Percentiles rank a stretch among this genome's conserved stretches.
Conservation (phyloP, 2,113 vertebrate genomes). For the Heterotis niloticus region DNA sequence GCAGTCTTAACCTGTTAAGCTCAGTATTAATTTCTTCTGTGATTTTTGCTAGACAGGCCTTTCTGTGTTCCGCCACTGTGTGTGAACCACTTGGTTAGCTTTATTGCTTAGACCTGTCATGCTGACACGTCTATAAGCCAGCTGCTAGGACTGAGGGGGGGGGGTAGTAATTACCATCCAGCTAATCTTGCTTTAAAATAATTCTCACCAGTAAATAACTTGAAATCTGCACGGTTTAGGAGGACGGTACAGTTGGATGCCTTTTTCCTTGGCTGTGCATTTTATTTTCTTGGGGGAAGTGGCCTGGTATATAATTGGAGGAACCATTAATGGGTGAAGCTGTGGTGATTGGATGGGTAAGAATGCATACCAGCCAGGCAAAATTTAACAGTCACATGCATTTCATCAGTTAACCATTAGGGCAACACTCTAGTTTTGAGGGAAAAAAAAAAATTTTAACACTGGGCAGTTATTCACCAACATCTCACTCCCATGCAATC, state of each 20-base stretch:
- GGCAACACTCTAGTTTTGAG: neutral
- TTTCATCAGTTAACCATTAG: neutral
- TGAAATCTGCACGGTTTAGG: neutral
- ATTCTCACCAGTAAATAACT: constrained; percentile 3
- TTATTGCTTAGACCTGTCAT: constrained; percentile 34
- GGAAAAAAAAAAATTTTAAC: constrained; percentile 21
- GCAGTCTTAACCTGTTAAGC: too few species aligned
- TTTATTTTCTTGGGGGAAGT: too few species aligned
- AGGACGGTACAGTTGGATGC: neutral
- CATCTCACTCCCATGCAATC: too few species aligned
- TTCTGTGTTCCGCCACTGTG: neutral
- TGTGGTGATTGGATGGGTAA: too few species aligned
- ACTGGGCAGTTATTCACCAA: constrained; percentile 2
- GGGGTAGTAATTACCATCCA: constrained; percentile 35
- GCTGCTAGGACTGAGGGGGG: constrained; percentile 26
- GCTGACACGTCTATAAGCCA: constrained; percentile 33
- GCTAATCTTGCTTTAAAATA: constrained; percentile 38
- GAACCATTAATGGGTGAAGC: neutral
- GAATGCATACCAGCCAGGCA: neutral
- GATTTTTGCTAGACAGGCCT: constrained; percentile 14
- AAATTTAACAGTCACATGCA: neutral
- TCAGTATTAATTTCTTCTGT: neutral
- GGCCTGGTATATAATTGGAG: neutral
- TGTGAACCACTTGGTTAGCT: constrained; percentile 31
- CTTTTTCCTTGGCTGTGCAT: too few species aligned